phyloP scores from a whole-genome alignment of 1,140 invertebrate species.

The Diuraphis noxia region DNA sequence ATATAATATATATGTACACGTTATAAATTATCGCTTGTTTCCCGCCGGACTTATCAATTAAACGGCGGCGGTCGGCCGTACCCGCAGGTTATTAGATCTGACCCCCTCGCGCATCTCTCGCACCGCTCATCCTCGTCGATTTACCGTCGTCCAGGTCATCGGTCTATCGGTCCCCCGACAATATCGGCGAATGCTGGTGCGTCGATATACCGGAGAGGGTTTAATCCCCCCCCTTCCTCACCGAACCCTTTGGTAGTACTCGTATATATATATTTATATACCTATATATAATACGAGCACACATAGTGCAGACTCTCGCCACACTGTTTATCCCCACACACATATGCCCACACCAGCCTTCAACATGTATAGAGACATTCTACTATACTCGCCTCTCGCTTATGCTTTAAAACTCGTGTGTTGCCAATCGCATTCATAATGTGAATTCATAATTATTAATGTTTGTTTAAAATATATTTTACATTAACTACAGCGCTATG shows the following conservation, averaged over 20 bases:
- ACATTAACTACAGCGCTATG: neutral
- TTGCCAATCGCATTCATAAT: neutral
- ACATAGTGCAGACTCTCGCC: neutral
- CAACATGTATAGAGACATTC: neutral
- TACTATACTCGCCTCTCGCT: neutral
- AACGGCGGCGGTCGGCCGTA: neutral
- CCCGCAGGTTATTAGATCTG: conserved; percentile 6
- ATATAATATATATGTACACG: neutral
- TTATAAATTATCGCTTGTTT: conserved; percentile 32
- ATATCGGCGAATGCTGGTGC: neutral
- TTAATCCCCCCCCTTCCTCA: neutral
- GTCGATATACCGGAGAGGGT: conserved; percentile 34
- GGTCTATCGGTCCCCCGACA: conserved; percentile 33
- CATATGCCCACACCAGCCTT: too few relatives aligned
- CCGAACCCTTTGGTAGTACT: neutral
- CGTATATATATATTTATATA: too few relatives aligned
- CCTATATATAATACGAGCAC: neutral
- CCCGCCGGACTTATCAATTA: conserved; percentile 44
- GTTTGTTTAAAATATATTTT: neutral
- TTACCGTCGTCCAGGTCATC: neutral
- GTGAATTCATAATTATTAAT: neutral
- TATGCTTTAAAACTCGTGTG: neutral
- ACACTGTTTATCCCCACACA: too few relatives aligned
- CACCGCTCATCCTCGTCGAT: neutral
- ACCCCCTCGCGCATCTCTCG: too few relatives aligned